Evolutionary conservation across 2,113 vertebrate genomes (phyloP).

Genomic region (Dinomys branickii): DNA sequence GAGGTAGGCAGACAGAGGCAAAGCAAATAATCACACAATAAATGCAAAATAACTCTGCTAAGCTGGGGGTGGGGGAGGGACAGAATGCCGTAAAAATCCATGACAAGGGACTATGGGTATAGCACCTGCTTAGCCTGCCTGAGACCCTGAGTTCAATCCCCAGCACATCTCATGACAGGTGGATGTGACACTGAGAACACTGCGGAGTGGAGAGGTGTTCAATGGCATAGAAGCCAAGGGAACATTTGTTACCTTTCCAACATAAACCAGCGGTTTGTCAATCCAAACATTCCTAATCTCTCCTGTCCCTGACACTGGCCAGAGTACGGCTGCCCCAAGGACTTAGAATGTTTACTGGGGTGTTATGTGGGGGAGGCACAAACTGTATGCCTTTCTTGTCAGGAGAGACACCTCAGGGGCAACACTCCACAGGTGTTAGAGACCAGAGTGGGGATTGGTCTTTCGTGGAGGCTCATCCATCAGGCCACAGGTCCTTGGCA

Average conservation of each 20-base stretch:
- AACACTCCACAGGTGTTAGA: not conserved
- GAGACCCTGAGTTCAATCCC: not conserved
- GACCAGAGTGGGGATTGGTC: not conserved
- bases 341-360: not conserved
- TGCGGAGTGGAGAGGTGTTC: fast-evolving
- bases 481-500: not conserved
- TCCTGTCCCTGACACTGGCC: not conserved
- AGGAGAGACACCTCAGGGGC: not conserved
- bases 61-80: not conserved
- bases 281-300: not conserved
- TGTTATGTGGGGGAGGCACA: fast-evolving
- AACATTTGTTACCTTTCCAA: not conserved
- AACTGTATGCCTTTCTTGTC: not conserved
- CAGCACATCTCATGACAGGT: not conserved
- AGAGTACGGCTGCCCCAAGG: not conserved
- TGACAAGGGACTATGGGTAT: too few species aligned
- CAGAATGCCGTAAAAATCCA: fast-evolving
- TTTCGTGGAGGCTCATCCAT: not conserved
- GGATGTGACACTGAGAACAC: too few species aligned
- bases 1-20: too few species aligned
- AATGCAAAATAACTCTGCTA: not conserved
- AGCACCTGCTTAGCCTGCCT: not conserved
- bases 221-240: not conserved
- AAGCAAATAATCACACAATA: not conserved
- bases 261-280: not conserved